Base-by-base conservation (phyloP, 2,113 vertebrate species). In the Lucifuga dentata region DNA sequence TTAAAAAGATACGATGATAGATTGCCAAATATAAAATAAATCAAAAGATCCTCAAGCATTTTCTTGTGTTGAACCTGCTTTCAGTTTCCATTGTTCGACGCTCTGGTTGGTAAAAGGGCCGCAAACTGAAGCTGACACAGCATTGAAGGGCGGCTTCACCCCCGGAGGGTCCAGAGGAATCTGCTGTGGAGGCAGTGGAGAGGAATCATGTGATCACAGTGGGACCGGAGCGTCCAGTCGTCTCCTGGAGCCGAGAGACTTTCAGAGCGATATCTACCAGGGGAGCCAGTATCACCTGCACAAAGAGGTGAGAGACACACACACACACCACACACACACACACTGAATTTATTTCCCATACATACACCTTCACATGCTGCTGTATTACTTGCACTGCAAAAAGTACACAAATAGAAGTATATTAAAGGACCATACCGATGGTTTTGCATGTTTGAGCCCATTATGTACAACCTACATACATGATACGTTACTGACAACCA, bases 251-350 rank as follows among this genome's bases (percentile, higher is more conserved):
- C 79, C 98, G 93, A 4, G 98, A 99, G 19, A 98, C 89, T 85
- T 95, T 98, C 86, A 99, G 89, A 16, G 97, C 95, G 41, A 99
- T 98, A 71, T 95, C 94, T 20, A 99, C 93, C 53, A 99, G 95
- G 9, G 97, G 97, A 4, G 94, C 95, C 90, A 99, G 21, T 96
- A 99, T 99, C 73, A 95, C 95, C 97, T 99, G 88, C 36, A 53
- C 21, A 32, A 8, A 55, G 52, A 45, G n/a, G 89, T 4, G 8
- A n/a, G n/a, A n/a, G n/a, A 65, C 52, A 73, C 7, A 80, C 35
- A 70, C 43, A 67, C 23, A 61, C 41, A 21, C 2, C 43, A 56
- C 39, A 21, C 8, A 0, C 3, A 7, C 7, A 29, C 26, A 29
- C 26, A 29, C 7, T 29, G 3, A 29, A 29, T 5, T 3, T 29